Evolutionary conservation across 2,797 vertebrate genomes (phyloP).

Genomic region (Thalassophryne amazonica): DNA sequence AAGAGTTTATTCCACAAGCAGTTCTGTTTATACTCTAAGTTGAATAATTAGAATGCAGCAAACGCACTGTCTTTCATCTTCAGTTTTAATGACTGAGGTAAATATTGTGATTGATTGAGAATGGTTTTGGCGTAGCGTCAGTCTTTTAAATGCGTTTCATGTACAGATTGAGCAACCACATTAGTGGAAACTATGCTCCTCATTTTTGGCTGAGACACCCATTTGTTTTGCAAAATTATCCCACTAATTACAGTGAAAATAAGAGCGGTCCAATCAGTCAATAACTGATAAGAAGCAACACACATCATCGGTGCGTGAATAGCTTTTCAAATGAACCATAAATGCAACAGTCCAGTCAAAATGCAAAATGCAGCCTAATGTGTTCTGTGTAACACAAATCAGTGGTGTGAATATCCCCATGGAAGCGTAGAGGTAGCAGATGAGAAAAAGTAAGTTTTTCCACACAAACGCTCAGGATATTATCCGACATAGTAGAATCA

Average conservation of each 20-base stretch:
- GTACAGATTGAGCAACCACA: neutral
- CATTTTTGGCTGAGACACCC: constrained; percentile 12
- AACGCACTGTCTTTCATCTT: neutral
- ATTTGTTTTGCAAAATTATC: constrained; percentile 39
- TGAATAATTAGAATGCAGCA: too few relatives aligned
- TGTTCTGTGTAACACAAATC: neutral
- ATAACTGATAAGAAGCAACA: constrained; percentile 28
- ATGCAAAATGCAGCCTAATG: constrained; percentile 13
- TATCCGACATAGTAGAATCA: too few relatives aligned
- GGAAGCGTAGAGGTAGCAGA: constrained; percentile 1
- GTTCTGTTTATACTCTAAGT: too few relatives aligned
- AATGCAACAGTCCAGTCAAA: constrained; percentile 19
- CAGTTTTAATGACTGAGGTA: neutral
- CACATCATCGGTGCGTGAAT: constrained; percentile 10
- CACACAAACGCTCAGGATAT: too few relatives aligned
- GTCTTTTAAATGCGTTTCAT: neutral
- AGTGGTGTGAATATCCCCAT: constrained; percentile 5
- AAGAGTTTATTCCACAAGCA: too few relatives aligned
- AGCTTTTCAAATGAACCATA: constrained; percentile 22
- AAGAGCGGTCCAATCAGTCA: constrained; percentile 37
- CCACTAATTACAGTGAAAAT: constrained; percentile 40
- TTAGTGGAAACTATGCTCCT: constrained; percentile 13
- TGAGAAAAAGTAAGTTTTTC: too few relatives aligned
- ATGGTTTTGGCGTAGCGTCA: neutral
- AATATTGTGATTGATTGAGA: constrained; percentile 14